Evolutionary conservation across 1,140 invertebrate species (phyloP), one percentile per base, ranked within the genome.

Genomic region (Eupristina koningsbergeri): DNA sequence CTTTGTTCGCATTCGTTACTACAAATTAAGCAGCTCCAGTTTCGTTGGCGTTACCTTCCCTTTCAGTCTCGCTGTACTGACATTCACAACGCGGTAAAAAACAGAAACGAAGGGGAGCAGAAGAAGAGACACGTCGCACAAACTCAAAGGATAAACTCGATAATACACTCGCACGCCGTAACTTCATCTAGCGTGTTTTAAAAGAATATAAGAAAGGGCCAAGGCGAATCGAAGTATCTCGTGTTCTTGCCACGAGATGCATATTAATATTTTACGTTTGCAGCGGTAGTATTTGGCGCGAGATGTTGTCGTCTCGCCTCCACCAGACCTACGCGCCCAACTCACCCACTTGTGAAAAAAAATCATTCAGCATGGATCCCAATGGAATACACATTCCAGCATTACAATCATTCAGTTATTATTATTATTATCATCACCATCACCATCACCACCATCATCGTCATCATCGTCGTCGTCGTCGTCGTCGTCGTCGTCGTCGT

Each of bases 331-430:
- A 19, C 67, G 31, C 13, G 34, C 67, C 34, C 67, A 26, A 71
- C 1, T 71, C 64, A 67, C 64, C 64, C 64, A 19, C 64, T 67
- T 36, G 64, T 67, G 64, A 67, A 67, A 67, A 67, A 41, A 71
- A 71, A 71, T 71, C 36, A 71, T 41, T 71, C 67, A 41, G 26
- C 67, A 36, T n/a, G n/a, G n/a, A n/a, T n/a, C 67, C 22, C 67
- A 39, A 71, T 71, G 67, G 67, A 26, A 71, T 71, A 41, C 39
- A 71, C 67, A 71, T 71, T 71, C 67, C 67, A 71, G 36, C 36
- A 71, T 71, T 71, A 71, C 29, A 31, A 69, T 39, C 9, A 69
- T 69, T 69, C 19, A 26, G 39, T 22, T 69, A 39, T 69, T 69
- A 67, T 67, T 67, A 61, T 61, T 64, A 29, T 64, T 64, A 15